phyloP scores from a whole-genome alignment of 2,113 vertebrate genomes.

The Erythrolamprus reginae region DNA sequence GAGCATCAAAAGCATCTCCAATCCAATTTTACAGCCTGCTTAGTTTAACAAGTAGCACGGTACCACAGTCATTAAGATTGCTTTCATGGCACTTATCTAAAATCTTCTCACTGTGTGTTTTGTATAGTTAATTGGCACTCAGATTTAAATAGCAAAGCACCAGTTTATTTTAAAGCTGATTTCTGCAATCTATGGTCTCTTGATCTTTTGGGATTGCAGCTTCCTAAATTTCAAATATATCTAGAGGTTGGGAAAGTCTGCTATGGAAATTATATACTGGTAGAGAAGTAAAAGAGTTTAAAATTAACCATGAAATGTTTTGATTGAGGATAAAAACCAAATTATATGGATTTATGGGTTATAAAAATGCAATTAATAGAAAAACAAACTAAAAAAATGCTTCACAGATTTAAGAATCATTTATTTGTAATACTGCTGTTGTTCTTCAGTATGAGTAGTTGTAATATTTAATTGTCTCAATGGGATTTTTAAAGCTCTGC shows the following conservation, averaged over 20 bases:
- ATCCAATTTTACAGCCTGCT: neutral
- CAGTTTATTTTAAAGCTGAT: neutral
- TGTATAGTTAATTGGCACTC: neutral
- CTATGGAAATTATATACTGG: neutral
- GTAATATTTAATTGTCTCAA: neutral
- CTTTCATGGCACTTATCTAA: neutral
- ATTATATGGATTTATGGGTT: neutral
- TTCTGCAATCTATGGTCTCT: neutral
- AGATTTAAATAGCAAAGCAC: neutral
- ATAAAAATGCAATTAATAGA: neutral
- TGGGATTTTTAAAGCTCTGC: neutral
- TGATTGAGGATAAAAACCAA: neutral
- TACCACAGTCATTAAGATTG: neutral
- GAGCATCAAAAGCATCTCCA: neutral
- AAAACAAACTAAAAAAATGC: neutral
- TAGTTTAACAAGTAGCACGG: neutral
- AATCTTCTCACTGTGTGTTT: neutral
- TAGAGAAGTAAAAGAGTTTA: neutral
- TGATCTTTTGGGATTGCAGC: neutral
- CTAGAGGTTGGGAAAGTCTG: neutral
- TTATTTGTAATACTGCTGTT: neutral
- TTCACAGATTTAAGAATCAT: neutral
- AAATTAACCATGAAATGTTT: neutral
- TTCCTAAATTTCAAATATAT: neutral
- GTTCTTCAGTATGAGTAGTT: neutral